Base-by-base conservation (phyloP, 1,140 invertebrate species). In the Homalodisca vitripennis region DNA sequence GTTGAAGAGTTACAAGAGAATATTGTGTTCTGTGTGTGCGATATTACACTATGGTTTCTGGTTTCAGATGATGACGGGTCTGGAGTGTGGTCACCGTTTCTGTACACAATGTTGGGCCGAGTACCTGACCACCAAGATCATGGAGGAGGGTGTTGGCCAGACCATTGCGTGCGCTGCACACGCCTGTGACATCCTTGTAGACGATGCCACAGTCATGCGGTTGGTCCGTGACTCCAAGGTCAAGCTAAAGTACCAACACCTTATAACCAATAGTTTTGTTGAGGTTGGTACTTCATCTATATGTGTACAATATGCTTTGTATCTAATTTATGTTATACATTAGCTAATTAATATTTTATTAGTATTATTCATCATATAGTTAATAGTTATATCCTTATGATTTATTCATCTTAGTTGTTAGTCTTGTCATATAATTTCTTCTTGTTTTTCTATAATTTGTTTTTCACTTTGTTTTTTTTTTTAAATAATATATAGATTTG, bases 191-290 rank as follows among this genome's bases (percentile, higher is more conserved):
- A 98, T 98, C 79, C 84, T 98, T 72, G 95, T 99, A 55, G 97
- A 98, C 81, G 96, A 98, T 86, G 92, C 92, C 55, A 97, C 92
- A 60, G 96, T 98, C 31, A 97, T 97, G 92, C 89, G 91, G 78
- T 85, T 98, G 75, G 90, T 98, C 57, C 89, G 87, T 77, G 95
- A 98, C 82, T 86, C 92, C 48, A 92, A 92, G 84, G 96, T 98
- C 70, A 93, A 92, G 84, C 85, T 96, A 73, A 98, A 97, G 82
- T 99, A 99, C 82, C 96, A 98, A 78, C 95, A 98, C 82, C 86
- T 98, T 72, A 98, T 99, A 73, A 97, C 97, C 48, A 99, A 99
- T 82, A 98, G 94, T 84, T 99, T 98, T 86, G 97, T 99, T 64
- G 93, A 96, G 85, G 93, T 95, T 81, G 82, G 76, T 78, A n/a